phyloP scores from a whole-genome alignment of 2,113 vertebrate species.

The Dasyornis broadbenti region DNA sequence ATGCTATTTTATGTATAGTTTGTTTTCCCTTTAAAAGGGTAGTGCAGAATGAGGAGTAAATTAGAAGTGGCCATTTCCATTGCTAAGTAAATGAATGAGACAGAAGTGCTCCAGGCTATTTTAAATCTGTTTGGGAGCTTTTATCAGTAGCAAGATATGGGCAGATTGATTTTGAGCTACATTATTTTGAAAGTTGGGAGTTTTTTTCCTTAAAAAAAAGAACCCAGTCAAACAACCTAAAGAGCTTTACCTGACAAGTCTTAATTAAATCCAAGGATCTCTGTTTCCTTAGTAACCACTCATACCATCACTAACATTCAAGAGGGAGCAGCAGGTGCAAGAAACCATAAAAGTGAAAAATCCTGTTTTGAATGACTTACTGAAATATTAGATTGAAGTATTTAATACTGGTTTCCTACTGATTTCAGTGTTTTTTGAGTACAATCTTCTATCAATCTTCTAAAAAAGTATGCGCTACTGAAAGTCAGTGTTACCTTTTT shows the following conservation, averaged over 20 bases:
- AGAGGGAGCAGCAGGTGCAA: conserved; percentile 12
- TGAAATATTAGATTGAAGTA: conserved; percentile 11
- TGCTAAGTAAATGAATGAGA: neutral
- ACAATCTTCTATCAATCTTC: neutral
- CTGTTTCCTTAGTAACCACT: conserved; percentile 52
- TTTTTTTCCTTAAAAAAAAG: neutral
- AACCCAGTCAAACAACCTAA: neutral
- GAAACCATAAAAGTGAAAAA: conserved; percentile 24
- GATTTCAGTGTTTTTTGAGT: neutral
- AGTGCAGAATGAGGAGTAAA: neutral
- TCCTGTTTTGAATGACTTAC: neutral
- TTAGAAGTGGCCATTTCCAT: neutral
- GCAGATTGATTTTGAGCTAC: neutral
- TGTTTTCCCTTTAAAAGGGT: neutral
- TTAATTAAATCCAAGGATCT: conserved; percentile 32
- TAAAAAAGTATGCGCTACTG: neutral
- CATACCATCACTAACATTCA: neutral
- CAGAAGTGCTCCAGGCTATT: neutral
- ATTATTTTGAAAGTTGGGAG: neutral
- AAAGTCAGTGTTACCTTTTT: neutral
- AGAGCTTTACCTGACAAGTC: conserved; percentile 2
- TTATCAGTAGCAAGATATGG: neutral
- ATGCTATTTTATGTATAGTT: neutral
- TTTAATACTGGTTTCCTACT: neutral
- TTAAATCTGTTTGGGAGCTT: neutral